A percentile compares a stretch with the other conserved stretches of the same genome.
phyloP scores from a whole-genome alignment of 2,797 vertebrate species.

The Morelia viridis region DNA sequence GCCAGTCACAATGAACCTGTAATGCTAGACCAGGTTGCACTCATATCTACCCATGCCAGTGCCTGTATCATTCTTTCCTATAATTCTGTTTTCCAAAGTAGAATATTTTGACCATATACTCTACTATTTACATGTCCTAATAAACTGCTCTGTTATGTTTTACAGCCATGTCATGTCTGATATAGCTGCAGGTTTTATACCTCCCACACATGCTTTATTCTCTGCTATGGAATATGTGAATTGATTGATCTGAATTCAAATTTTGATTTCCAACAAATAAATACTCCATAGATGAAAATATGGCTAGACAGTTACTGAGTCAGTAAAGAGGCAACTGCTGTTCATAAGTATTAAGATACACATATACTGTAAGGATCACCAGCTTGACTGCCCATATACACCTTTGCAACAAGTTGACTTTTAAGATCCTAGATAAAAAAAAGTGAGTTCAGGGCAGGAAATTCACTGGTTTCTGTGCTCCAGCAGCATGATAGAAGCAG shows the following conservation, averaged over 20 bases:
- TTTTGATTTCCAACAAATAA: not conserved
- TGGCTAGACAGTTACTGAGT: not conserved
- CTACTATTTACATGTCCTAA: not conserved
- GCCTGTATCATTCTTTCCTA: not conserved
- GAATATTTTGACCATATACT: not conserved
- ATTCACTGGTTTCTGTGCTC: not conserved
- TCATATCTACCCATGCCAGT: not conserved
- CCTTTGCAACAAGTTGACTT: not conserved
- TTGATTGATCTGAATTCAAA: not conserved
- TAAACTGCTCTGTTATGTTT: not conserved
- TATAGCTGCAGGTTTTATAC: not conserved
- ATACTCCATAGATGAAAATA: not conserved
- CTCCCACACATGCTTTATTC: not conserved
- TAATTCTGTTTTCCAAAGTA: not conserved
- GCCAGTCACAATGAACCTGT: not conserved
- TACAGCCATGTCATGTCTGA: not conserved
- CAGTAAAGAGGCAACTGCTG: not conserved
- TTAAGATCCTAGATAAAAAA: not conserved
- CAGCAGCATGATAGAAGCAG: not conserved
- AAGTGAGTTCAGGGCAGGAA: not conserved
- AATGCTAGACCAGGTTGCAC: not conserved
- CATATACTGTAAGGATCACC: not conserved
- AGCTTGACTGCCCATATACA: not conserved
- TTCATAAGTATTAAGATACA: not conserved
- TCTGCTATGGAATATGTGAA: not conserved